These are phyloP conservation scores for Sus cebifrons DNA, from an alignment of 2,797 vertebrate genomes.

Conservation along the genomic window DNA sequence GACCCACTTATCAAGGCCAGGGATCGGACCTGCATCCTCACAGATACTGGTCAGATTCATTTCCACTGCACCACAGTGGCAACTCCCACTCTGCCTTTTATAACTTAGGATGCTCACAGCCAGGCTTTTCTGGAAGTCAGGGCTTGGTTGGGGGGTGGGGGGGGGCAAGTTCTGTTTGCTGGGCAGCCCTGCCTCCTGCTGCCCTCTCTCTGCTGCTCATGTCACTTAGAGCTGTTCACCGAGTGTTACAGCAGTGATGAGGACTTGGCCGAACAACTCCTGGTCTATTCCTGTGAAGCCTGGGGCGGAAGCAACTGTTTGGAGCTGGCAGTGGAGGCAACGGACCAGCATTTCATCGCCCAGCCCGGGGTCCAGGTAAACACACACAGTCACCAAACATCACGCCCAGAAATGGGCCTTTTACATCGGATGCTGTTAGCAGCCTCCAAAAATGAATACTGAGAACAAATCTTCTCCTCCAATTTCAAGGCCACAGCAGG, in stretches of 20 bases:
- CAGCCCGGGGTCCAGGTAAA: conserved; percentile 93
- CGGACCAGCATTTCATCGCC: conserved; percentile 92
- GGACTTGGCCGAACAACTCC: conserved; percentile 91
- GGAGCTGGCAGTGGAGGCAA: conserved; percentile 92
- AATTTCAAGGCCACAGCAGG: accelerated
- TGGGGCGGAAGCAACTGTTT: conserved; percentile 92
- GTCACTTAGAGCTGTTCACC: conserved; percentile 90
- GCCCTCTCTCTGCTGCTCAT: not conserved
- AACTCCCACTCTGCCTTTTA: no score
- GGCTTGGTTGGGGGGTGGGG: accelerated
- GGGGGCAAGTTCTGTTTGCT: accelerated
- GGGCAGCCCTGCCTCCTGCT: not conserved
- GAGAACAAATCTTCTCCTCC: not conserved
- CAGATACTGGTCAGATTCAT: no score
- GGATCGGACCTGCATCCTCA: no score
- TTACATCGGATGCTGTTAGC: not conserved
- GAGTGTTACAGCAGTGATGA: conserved; percentile 92
- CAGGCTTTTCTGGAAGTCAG: not conserved
- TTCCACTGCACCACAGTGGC: no score
- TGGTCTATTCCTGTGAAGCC: conserved; percentile 92
- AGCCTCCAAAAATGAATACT: no score
- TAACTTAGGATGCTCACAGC: not conserved
- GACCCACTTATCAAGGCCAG: no score
- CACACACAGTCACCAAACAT: accelerated
- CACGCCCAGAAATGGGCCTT: accelerated